A percentile compares a stretch with the other conserved stretches of the same genome.
Conservation (phyloP, 2,113 vertebrate species). For the Zapornia atra region DNA sequence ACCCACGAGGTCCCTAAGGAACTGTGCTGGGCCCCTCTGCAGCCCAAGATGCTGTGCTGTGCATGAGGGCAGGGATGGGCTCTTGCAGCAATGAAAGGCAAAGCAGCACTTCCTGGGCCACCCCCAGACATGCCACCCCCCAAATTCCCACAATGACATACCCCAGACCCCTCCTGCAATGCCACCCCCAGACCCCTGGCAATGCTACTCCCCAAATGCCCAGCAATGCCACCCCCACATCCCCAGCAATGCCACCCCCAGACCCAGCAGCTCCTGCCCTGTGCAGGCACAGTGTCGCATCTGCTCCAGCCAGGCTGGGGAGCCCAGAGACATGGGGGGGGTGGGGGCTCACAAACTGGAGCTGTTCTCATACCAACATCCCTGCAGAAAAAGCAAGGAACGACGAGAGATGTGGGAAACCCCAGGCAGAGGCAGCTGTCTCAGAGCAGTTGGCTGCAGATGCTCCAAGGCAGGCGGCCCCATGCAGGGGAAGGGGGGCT, state of each 20-base stretch:
- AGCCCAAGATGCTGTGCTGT: accelerated
- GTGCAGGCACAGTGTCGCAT: not conserved
- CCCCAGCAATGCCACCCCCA: not conserved
- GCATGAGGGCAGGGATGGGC: not conserved
- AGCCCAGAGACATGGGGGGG: not conserved
- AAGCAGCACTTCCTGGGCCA: accelerated
- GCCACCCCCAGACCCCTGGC: not conserved
- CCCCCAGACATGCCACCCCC: not conserved
- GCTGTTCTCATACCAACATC: not conserved
- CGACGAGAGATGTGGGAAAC: not conserved
- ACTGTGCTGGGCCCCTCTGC: not conserved
- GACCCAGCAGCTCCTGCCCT: not conserved
- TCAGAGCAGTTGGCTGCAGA: not conserved
- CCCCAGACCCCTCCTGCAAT: not conserved
- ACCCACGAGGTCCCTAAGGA: accelerated
- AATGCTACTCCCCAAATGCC: not conserved
- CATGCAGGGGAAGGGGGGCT: not conserved
- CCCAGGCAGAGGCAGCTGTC: not conserved
- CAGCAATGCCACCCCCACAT: not conserved
- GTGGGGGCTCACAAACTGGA: no score
- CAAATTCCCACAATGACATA: no score
- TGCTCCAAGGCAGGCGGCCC: not conserved
- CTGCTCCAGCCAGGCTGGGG: not conserved
- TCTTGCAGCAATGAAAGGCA: not conserved
- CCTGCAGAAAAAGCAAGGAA: not conserved